Percentiles rank a stretch among this genome's conserved stretches.
Evolutionary conservation across 1,140 invertebrate genomes (phyloP).

Genomic region (Drosophila repleta): DNA sequence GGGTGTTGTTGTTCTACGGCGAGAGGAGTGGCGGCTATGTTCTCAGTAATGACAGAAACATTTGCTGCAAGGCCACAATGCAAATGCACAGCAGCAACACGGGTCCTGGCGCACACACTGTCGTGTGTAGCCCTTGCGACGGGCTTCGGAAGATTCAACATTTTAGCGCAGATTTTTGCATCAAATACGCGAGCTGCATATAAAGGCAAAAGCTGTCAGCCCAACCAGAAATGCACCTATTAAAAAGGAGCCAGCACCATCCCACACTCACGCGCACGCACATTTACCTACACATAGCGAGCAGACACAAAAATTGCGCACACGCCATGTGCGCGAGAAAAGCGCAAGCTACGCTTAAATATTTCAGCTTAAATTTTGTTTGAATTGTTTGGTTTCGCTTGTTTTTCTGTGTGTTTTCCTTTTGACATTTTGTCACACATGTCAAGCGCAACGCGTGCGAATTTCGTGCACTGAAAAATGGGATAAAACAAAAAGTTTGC

Average conservation of each 20-base stretch:
- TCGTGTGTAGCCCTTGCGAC: conserved; percentile 22
- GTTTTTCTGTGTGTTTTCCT: conserved; percentile 6
- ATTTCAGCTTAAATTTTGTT: conserved; percentile 56
- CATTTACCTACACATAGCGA: conserved; percentile 11
- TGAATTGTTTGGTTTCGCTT: conserved; percentile 1
- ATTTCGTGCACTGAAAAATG: conserved; percentile 8
- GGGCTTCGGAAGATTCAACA: conserved; percentile 36
- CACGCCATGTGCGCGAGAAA: conserved; percentile 50
- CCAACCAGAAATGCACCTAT: conserved; percentile 32
- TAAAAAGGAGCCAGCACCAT: conserved; percentile 33
- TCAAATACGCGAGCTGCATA: conserved; percentile 64
- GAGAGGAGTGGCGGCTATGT: conserved; percentile 5
- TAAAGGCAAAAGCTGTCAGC: conserved; percentile 22
- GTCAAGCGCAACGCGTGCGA: conserved; percentile 31
- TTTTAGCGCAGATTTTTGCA: conserved; percentile 74
- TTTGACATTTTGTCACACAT: conserved; percentile 56
- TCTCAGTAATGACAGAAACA: conserved; percentile 73
- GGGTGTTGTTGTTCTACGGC: conserved; percentile 6
- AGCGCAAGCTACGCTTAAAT: conserved; percentile 55
- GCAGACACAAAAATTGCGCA: conserved; percentile 50
- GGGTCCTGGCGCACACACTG: conserved; percentile 50
- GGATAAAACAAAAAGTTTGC: conserved; percentile 32
- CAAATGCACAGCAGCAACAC: conserved; percentile 62
- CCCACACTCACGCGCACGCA: conserved; percentile 8
- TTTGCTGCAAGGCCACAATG: conserved; percentile 71